Base-by-base conservation (phyloP, 2,888 invertebrate genomes). In the Sicus ferrugineus region DNA sequence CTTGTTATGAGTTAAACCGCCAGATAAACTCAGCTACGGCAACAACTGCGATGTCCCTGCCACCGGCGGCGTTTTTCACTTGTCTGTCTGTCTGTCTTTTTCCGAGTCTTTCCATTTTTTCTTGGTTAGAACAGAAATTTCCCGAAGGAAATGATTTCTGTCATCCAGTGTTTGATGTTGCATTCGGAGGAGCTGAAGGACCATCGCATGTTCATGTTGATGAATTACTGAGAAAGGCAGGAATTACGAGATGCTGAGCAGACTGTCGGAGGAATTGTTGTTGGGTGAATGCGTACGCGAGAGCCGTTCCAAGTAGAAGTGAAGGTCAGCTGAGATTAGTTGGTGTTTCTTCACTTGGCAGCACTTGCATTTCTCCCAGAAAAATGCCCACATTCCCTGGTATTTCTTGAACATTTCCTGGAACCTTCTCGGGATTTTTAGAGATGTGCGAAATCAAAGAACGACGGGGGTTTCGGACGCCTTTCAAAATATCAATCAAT, bases 161-260 rank as follows among this genome's bases (percentile, higher is more conserved):
- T 64, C 64, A 16, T 64, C 52, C 50, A 16, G 31, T 64, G 34
- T 64, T 64, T 38, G 28, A 14, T 30, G 63, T 46, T 48, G 48
- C 52, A 30, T 64, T 23, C 16, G 21, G 48, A 64, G 16, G 14
- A 54, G 46, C 14, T 19, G 52, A 52, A 30, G 31, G 19, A 31
- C 34, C 50, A 64, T 61, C 42, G 61, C 38, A 61, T 61, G 61
- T 42, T 42, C 61, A 61, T 61, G n/a, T 61, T 61, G 23, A 61
- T 21, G 42, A 21, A 42, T 11, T n/a, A 61, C n/a, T 56, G 19
- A 16, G 21, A 23, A 50, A 3, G 54, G 28, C 23, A 14, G 26
- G 26, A 54, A 46, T n/a, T n/a, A n/a, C n/a, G n/a, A n/a, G n/a
- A n/a, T n/a, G n/a, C n/a, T n/a, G n/a, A n/a, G n/a, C n/a, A n/a